These are phyloP conservation scores for Chironex yamaguchii DNA, from an alignment of 30 jellyfish, hydroid and myxozoan species.

Conservation along the genomic window DNA sequence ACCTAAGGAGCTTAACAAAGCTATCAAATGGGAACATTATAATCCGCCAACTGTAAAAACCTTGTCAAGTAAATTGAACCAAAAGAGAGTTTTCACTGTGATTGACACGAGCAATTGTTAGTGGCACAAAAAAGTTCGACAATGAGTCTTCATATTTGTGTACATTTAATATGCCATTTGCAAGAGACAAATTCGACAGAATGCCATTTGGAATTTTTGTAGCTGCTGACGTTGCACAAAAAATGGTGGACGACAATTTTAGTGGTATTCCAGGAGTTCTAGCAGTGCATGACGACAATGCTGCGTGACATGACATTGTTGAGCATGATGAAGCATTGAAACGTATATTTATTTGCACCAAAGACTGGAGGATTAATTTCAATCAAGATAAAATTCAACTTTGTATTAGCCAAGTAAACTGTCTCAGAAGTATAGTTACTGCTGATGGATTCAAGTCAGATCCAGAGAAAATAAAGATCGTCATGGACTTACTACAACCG, in stretches of 20 bases:
- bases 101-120: background rate
- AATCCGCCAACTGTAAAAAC: background rate
- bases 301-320: background rate
- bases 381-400: constrained; percentile 4
- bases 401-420: background rate
- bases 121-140: too few relatives aligned
- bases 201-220: background rate
- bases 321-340: constrained; percentile 21
- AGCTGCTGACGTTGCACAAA: background rate
- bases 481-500: constrained; percentile 24
- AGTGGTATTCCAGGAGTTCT: background rate
- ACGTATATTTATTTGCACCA: background rate
- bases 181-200: background rate
- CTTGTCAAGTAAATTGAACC: background rate
- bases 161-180: background rate
- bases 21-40: background rate
- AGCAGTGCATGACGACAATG: background rate
- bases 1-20: background rate
- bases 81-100: background rate
- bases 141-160: background rate
- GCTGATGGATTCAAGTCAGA: constrained; percentile 55
- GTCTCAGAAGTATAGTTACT: background rate
- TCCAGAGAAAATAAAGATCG: constrained; percentile 25
- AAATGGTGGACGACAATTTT: too few relatives aligned
- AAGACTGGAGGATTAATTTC: background rate